Base-by-base conservation (phyloP, 2,113 vertebrate genomes). In the Fulica atra region DNA sequence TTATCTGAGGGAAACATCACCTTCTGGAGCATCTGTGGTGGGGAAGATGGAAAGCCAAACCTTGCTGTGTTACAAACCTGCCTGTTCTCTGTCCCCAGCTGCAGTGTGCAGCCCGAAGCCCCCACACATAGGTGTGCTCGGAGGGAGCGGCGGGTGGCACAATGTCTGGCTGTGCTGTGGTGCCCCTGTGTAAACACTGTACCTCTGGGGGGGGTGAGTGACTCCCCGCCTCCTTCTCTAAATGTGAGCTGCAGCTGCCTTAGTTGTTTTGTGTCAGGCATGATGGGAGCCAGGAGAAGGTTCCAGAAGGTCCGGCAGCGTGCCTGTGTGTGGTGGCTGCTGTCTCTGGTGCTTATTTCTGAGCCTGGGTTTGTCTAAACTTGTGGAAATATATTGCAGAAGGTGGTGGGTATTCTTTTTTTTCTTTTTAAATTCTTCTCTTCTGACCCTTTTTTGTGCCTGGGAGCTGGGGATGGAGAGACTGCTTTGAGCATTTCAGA, bases 271-370 rank as follows among this genome's bases (percentile, higher is more conserved):
- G 19, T 66, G 63, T 35, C 18, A 46, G 46, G 19, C 21, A 42
- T 2, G 1, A 6, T 0, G 0, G 57, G 53, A 84, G 13, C 2
- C 18, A 20, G 77, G 13, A 40, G 51, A 8, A 70, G 81, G 4
- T 10, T 31, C 48, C 28, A 13, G 74, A 16, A 69, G 40, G 46
- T 24, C n/a, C 44, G 51, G 36, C 36, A 36, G 16, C 0, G 2
- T 64, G 21, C 19, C 42, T 68, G 16, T 12, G 31, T 2, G 0
- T 15, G 17, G 53, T 53, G 56, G n/a, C 56, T 88, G 69, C 59
- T 5, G 2, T n/a, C n/a, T 89, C 51, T 70, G 44, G 59, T 0
- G 13, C 31, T 84, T 59, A 24, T 36, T 81, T 71, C 33, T 40
- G 46, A 46, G 25, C 42, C 25, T 71, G 20, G 2, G 71, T 89